These are phyloP conservation scores for Pycnonotus jocosus DNA, from an alignment of 2,113 vertebrate genomes.

Conservation along the genomic window DNA sequence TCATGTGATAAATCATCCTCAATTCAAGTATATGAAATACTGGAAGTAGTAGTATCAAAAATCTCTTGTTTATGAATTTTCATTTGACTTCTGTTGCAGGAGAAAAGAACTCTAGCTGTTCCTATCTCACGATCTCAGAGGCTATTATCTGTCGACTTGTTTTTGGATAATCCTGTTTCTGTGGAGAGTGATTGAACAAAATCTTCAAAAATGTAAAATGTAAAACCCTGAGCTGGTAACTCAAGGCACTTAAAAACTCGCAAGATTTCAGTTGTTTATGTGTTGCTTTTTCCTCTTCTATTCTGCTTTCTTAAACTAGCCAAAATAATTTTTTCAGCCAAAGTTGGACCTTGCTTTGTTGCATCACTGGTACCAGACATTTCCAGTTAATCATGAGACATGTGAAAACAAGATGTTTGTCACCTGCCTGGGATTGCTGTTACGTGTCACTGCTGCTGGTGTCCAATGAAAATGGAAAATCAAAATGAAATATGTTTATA, in stretches of 20 bases:
- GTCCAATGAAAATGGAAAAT: neutral
- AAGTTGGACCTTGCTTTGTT: constrained; percentile 15
- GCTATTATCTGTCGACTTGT: neutral
- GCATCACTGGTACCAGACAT: neutral
- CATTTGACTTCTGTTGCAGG: constrained; percentile 63
- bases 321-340: constrained; percentile 42
- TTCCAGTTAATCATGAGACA: neutral
- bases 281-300: constrained; percentile 28
- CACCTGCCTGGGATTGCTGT: neutral
- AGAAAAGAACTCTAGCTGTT: constrained; percentile 37
- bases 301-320: constrained; percentile 42
- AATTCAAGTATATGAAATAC: neutral
- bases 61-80: neutral
- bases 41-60: neutral
- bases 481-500: neutral
- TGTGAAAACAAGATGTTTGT: neutral
- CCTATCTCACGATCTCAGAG: constrained; percentile 18
- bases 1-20: neutral
- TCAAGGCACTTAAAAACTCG: neutral
- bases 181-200: constrained; percentile 19
- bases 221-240: constrained; percentile 32
- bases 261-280: constrained; percentile 1
- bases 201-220: neutral
- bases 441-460: neutral
- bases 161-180: constrained; percentile 36